Base-by-base conservation (phyloP, 2,113 vertebrate genomes). In the Nipponia nippon region DNA sequence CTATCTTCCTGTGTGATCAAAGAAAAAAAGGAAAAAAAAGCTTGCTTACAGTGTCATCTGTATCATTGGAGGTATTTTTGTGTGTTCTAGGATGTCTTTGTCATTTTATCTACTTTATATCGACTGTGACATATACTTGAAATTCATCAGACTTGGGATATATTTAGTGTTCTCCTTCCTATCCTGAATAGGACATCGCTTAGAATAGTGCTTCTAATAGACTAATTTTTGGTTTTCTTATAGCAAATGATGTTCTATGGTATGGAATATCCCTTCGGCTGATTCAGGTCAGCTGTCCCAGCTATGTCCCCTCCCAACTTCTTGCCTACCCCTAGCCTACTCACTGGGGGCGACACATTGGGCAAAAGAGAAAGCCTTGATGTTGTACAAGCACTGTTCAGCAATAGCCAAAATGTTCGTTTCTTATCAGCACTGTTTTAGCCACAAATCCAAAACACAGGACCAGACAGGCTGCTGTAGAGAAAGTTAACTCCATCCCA, bases 341-440 rank as follows among this genome's bases (percentile, higher is more conserved):
- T 56, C 0, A 2, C 55, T 53, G 11, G 9, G 30, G 22, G 16
- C 2, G 3, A 36, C 42, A 38, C 47, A 8, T 0, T 7, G 30
- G 13, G 38, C 36, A 25, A 49, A 58, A 59, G 42, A 50, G 25
- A 38, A 50, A 7, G 27, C 38, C 27, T 50, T 69, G 20, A 7
- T 21, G 11, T 32, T 76, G 23, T 36, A 19, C 10, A 26, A 29
- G 18, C 8, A 3, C 47, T 22, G 36, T n/a, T 75, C 19, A 56
- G 55, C 34, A 22, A 6, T 8, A 46, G 34, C 20, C 56, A 44
- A 20, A 42, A 36, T 10, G 9, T 26, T 40, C 36, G 6, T 81
- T 23, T 93, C 12, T 26, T 34, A 13, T 5, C 81, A 50, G 29
- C 29, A 19, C 27, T n/a, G 29, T 15, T 78, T 30, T 49, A 71